Evolutionary conservation across 2,888 invertebrate species (phyloP).

Genomic region (Ptycholaimellus sp.): DNA sequence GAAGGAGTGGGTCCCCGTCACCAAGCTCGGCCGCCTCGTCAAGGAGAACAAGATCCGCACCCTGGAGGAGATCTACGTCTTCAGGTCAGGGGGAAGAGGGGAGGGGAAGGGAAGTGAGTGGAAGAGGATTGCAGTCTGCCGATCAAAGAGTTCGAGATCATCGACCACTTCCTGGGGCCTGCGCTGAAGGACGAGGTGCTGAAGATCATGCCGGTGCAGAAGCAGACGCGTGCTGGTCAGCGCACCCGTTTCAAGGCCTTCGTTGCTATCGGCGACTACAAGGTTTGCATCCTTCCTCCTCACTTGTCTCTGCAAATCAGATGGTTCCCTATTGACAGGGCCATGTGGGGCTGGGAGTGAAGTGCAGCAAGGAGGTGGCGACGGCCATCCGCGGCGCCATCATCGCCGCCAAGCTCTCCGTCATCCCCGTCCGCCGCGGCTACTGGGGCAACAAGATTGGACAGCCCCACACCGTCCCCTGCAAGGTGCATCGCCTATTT

Average conservation of each 20-base stretch:
- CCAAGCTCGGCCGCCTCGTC: constrained; percentile 86
- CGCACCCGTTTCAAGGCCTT: constrained; percentile 52
- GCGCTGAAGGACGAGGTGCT: constrained; percentile 87
- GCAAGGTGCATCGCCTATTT: constrained; percentile 55
- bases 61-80: constrained; percentile 81
- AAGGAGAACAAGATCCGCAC: constrained; percentile 62
- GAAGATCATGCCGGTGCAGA: constrained; percentile 99
- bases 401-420: constrained; percentile 85
- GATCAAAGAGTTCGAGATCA: constrained; percentile 69
- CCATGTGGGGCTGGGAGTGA: constrained; percentile 92
- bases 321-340: no score
- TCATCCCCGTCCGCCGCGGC: constrained; percentile 88
- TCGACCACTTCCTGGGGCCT: constrained; percentile 80
- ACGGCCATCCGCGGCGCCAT: constrained; percentile 98
- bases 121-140: not conserved
- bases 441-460: constrained; percentile 99
- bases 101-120: not conserved
- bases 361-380: constrained; percentile 97
- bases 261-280: constrained; percentile 83
- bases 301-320: no score
- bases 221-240: constrained; percentile 97
- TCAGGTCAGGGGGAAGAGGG: not conserved
- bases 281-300: no score
- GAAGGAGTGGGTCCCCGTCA: constrained; percentile 95
- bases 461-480: constrained; percentile 94